Conservation (phyloP, 2,888 invertebrate species). For the Lomographa bimaculata region DNA sequence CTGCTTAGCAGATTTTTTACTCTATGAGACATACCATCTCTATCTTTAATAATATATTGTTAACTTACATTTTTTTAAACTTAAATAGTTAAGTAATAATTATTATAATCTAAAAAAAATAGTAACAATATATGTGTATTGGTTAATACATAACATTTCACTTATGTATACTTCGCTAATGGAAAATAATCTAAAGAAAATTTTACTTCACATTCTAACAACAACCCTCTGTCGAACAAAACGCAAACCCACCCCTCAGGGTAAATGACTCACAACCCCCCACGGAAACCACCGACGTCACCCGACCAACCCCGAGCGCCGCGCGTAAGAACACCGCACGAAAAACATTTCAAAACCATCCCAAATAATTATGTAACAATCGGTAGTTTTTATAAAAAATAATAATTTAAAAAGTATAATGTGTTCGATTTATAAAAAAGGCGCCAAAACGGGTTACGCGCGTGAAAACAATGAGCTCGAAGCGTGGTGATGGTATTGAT, state of each 20-base stretch:
- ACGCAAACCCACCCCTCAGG: no score
- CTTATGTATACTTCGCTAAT: no score
- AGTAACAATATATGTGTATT: no score
- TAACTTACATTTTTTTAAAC: no score
- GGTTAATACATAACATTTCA: no score
- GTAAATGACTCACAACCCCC: slow-evolving; percentile 71
- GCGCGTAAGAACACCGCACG: slow-evolving; percentile 54
- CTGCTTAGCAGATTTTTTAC: no score
- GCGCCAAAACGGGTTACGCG: slow-evolving; percentile 26
- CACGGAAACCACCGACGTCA: slow-evolving; percentile 48
- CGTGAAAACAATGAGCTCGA: slow-evolving; percentile 40
- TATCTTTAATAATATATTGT: no score
- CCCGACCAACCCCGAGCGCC: slow-evolving; percentile 53
- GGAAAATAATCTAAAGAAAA: no score
- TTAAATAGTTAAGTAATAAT: no score
- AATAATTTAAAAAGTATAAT: slow-evolving; percentile 32
- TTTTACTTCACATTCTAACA: background rate
- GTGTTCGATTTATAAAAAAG: slow-evolving; percentile 31
- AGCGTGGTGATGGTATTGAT: slow-evolving; percentile 59
- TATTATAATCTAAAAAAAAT: no score
- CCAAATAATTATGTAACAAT: slow-evolving; percentile 70
- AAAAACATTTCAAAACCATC: slow-evolving; percentile 63
- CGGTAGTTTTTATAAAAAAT: slow-evolving; percentile 40
- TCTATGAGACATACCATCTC: no score
- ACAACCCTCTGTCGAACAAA: slow-evolving; percentile 36